Conservation (phyloP, 2,888 invertebrate species). For the Diadromus collaris region DNA sequence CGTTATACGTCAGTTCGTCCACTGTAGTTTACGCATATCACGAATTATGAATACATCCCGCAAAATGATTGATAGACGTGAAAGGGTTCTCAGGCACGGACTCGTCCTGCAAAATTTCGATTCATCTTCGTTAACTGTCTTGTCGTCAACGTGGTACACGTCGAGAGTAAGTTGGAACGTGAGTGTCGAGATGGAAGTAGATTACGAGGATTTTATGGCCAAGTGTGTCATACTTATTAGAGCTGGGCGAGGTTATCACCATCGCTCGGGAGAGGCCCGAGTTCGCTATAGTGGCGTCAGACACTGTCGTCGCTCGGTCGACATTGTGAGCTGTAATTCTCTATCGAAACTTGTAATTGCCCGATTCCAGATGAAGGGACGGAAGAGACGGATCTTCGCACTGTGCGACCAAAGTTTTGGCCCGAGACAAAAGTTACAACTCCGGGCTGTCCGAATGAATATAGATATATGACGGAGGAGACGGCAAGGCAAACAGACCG, state of each 20-base stretch:
- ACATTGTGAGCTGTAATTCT: conserved; percentile 32
- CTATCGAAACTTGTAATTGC: conserved; percentile 54
- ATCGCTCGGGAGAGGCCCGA: conserved; percentile 17
- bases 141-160: conserved; percentile 19
- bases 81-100: not conserved
- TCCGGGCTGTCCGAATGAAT: conserved; percentile 21
- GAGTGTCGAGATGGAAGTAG: conserved; percentile 37
- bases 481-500: conserved; percentile 13
- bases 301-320: conserved; percentile 14
- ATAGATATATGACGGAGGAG: conserved; percentile 27
- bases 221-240: conserved; percentile 36
- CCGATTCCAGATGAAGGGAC: not conserved
- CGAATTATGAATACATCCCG: not conserved
- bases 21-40: not conserved
- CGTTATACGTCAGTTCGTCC: not conserved
- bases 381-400: conserved; percentile 44
- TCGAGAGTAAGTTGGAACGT: conserved; percentile 25
- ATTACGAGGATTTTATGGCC: conserved; percentile 37
- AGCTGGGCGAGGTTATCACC: conserved; percentile 17
- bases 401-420: conserved; percentile 56
- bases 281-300: not conserved
- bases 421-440: conserved; percentile 46
- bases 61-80: conserved; percentile 33
- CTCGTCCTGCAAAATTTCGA: conserved; percentile 48
- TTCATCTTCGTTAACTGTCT: conserved; percentile 54